Base-by-base conservation (phyloP, 2,797 vertebrate species). In the Momotus momota region DNA sequence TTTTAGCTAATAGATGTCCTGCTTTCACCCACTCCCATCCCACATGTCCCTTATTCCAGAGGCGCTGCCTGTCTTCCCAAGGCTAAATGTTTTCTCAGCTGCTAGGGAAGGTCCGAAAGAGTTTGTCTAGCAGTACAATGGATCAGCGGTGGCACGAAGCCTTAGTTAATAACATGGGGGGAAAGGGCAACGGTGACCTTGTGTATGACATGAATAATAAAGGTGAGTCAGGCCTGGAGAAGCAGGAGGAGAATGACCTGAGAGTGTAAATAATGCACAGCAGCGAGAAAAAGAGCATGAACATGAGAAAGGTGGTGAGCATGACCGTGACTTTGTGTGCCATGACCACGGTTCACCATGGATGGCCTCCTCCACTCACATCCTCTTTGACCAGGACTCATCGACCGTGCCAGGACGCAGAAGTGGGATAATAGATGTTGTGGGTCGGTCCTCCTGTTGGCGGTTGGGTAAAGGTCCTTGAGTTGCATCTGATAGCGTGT, bases 331-430 rank as follows among this genome's bases (percentile, higher is more conserved):
- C 65, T 52, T 65, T n/a, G n/a, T 27, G 71, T 51, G 25, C 35
- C 40, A 14, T 35, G 51, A 40, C 25, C 45, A 21, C n/a, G 22
- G 26, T 10, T 78, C 23, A 57, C 29, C 26, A 13, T 11, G 26
- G 26, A 48, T 2, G 0, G 27, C 71, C 22, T 49, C 45, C 40
- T 51, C 41, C 22, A 17, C 26, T 85, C 2, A 0, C 15, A 12
- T 12, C 29, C 6, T 61, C n/a, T 69, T 70, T 52, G 14, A 43
- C 27, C 46, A 85, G 46, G 41, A 20, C 25, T 14, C 20, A 29
- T n/a, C 0, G 0, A 27, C 48, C 31, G n/a, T 5, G 5, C 12
- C 49, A 83, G 52, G 33, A 27, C 43, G 46, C 57, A 61, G 75
- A 62, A 75, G 15, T 9, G 9, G 9, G 9, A 17, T 45, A 15